These are phyloP conservation scores for Agrypnia vestita DNA, from an alignment of 1,140 invertebrate genomes.

Conservation along the genomic window DNA sequence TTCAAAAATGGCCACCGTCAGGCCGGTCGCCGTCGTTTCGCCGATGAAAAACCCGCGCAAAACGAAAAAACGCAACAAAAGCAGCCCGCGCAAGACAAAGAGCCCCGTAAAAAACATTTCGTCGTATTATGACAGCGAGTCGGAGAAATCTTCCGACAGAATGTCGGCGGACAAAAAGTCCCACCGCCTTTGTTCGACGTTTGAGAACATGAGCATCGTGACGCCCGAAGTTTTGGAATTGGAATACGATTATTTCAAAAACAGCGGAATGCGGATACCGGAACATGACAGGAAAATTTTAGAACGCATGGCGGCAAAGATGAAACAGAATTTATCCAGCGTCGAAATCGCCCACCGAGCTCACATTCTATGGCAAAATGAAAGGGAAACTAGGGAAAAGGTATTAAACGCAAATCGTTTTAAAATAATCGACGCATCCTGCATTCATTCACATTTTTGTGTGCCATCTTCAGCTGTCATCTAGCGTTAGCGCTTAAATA, in stretches of 20 bases:
- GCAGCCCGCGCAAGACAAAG: slow-evolving; percentile 41
- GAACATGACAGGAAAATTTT: slow-evolving; percentile 57
- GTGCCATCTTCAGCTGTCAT: no score
- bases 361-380: slow-evolving; percentile 53
- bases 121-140: slow-evolving; percentile 1
- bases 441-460: no score
- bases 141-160: slow-evolving; percentile 29
- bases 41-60: slow-evolving; percentile 56
- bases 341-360: slow-evolving; percentile 52
- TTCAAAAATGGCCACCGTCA: slow-evolving; percentile 35
- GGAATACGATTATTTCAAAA: not conserved
- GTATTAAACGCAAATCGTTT: slow-evolving; percentile 26
- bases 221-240: slow-evolving; percentile 12
- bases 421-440: not conserved
- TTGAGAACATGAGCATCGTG: slow-evolving; percentile 39
- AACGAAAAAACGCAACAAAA: slow-evolving; percentile 47
- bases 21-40: slow-evolving; percentile 54
- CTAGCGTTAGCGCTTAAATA: no score
- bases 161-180: slow-evolving; percentile 4
- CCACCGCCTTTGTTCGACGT: slow-evolving; percentile 39
- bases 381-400: slow-evolving; percentile 47
- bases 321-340: slow-evolving; percentile 47
- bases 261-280: slow-evolving; percentile 38
- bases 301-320: slow-evolving; percentile 54
- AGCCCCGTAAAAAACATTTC: slow-evolving; percentile 17